Evolutionary conservation across 2,797 vertebrate genomes (phyloP), one percentile per base, ranked within the genome.

Genomic region (Mico argentatus): DNA sequence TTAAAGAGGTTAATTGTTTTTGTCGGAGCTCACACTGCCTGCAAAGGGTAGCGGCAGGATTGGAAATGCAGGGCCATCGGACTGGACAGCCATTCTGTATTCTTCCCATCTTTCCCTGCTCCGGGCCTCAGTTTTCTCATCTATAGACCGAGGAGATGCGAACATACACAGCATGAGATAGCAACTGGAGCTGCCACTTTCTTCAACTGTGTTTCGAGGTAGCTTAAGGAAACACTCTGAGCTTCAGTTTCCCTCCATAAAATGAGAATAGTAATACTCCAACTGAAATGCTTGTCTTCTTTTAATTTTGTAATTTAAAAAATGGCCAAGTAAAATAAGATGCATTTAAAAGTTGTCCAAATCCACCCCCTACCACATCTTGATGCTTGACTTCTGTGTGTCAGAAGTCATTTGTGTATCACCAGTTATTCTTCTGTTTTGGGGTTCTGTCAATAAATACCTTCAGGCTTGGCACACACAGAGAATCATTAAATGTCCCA

Each of bases 1-100:
- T 94, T 92, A 36, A 39, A 90, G 84, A 95, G 91, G 91, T 96
- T 96, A 94, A 94, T 96, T 97, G 87, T 93, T 95, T 96, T 61
- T 95, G 88, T 90, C 27, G 27, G 81, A 67, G n/a, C 30, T 70
- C 52, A 88, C 20, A 13, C 12, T 44, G 36, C 64, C 41, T 55
- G 36, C 30, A 36, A 36, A 88, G 61, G 48, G 27, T 24, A 70
- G 57, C 61, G 7, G 26, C 0, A 0, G 33, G 13, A 17, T 4
- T 27, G 70, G 33, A 86, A 95, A 67, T 1, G 14, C 7, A 48
- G 15, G 9, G 22, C 4, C 44, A 8, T 1, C 67, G 33, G 17
- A 39, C 20, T 52, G 12, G 12, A 72, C 44, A 41, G 27, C 22
- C 77, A 8, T 2, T 55, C 3, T 4, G 52, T 17, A 11, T 22